phyloP scores from a whole-genome alignment of 2,113 vertebrate genomes.

The Trematomus loennbergii region DNA sequence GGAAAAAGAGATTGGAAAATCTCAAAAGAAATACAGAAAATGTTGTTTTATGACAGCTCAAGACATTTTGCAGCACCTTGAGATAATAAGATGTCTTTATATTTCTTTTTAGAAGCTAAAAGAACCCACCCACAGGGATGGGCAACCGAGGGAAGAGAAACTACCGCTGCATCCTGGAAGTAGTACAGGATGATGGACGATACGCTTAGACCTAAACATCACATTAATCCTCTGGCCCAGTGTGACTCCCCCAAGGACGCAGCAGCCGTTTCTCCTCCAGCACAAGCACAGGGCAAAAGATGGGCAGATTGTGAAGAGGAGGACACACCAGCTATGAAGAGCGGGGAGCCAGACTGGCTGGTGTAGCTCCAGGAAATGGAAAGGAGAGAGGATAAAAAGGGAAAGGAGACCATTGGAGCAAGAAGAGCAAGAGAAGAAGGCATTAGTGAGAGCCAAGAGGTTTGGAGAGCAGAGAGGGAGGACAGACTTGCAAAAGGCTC shows the following conservation, averaged over 20 bases:
- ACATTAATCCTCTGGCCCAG: slow-evolving; percentile 78
- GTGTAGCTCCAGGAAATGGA: slow-evolving; percentile 69
- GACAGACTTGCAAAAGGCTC: slow-evolving; percentile 25
- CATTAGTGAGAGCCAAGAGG: slow-evolving; percentile 53
- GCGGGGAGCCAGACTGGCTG: slow-evolving; percentile 52
- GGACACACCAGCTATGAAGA: slow-evolving; percentile 59
- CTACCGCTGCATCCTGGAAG: slow-evolving; percentile 63
- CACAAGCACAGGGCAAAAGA: slow-evolving; percentile 57
- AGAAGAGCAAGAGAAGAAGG: slow-evolving; percentile 66
- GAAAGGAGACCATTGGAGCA: slow-evolving; percentile 64
- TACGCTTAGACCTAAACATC: slow-evolving; percentile 77
- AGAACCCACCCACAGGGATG: slow-evolving; percentile 59
- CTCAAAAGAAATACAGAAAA: neutral
- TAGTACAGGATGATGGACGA: slow-evolving; percentile 80
- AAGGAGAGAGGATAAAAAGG: slow-evolving; percentile 54
- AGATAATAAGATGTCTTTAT: slow-evolving; percentile 47
- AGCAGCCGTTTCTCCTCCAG: slow-evolving; percentile 66
- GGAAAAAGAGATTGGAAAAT: neutral
- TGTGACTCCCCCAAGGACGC: slow-evolving; percentile 76
- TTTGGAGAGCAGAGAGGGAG: slow-evolving; percentile 46
- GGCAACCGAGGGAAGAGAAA: slow-evolving; percentile 63
- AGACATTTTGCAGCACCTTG: slow-evolving; percentile 17
- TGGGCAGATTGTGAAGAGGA: slow-evolving; percentile 62
- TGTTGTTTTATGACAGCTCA: slow-evolving; percentile 3
- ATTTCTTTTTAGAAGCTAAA: slow-evolving; percentile 46